Percentiles rank a stretch among this genome's conserved stretches.
Conservation (phyloP, 2,888 invertebrate genomes). For the Stenodera caucasica region DNA sequence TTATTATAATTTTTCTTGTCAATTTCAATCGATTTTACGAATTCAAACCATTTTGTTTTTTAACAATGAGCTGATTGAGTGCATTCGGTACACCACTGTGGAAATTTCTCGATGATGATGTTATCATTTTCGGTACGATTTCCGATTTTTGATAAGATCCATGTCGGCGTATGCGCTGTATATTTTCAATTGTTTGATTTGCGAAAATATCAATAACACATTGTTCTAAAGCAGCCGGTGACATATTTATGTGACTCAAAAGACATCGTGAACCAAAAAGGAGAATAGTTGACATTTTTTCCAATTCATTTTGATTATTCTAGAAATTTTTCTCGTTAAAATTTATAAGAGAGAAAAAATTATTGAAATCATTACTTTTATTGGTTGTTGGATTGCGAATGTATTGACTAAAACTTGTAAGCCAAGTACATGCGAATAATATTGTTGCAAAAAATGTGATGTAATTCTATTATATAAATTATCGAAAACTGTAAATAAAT, state of each 20-base stretch:
- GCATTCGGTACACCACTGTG: slow-evolving; percentile 52
- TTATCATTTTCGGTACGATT: slow-evolving; percentile 46
- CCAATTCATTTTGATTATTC: slow-evolving; percentile 37
- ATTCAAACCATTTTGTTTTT: slow-evolving; percentile 48
- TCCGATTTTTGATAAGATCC: slow-evolving; percentile 48
- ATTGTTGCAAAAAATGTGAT: slow-evolving; percentile 76
- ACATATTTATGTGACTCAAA: slow-evolving; percentile 57
- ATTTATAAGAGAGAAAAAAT: neutral
- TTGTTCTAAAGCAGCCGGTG: slow-evolving; percentile 53
- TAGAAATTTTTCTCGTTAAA: slow-evolving; percentile 3
- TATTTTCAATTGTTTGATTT: slow-evolving; percentile 51
- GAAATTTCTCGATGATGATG: slow-evolving; percentile 47
- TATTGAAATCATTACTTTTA: slow-evolving; percentile 46
- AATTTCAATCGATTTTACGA: no score
- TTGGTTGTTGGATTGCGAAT: slow-evolving; percentile 58
- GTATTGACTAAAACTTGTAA: slow-evolving; percentile 81
- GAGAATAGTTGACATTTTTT: slow-evolving; percentile 51
- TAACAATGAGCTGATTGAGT: slow-evolving; percentile 50
- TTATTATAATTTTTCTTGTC: no score
- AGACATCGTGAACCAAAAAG: slow-evolving; percentile 53
- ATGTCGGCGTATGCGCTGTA: slow-evolving; percentile 44
- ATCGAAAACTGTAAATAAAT: slow-evolving; percentile 57
- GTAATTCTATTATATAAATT: slow-evolving; percentile 68
- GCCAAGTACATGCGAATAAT: slow-evolving; percentile 76
- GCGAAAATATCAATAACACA: slow-evolving; percentile 51